phyloP scores from a whole-genome alignment of 2,113 vertebrate genomes.

The Amazona vittata region DNA sequence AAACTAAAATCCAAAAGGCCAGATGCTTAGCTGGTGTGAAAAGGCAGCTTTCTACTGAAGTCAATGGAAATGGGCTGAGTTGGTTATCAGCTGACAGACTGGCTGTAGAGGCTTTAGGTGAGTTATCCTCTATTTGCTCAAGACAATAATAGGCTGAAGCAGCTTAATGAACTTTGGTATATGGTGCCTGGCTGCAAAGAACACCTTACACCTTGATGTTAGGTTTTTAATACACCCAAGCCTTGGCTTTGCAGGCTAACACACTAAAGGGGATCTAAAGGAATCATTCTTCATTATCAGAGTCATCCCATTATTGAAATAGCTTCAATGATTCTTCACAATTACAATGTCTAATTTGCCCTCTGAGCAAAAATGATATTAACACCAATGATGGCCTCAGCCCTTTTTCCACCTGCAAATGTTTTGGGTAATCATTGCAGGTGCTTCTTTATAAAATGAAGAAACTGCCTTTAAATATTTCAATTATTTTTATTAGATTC shows the following conservation, averaged over 20 bases:
- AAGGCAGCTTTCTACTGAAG: background rate
- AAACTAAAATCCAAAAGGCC: background rate
- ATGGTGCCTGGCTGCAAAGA: background rate
- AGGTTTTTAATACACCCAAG: background rate
- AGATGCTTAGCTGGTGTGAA: background rate
- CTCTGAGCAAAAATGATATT: slow-evolving; percentile 59
- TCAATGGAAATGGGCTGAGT: background rate
- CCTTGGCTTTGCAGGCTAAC: slow-evolving; percentile 3
- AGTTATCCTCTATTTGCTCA: background rate
- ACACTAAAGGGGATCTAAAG: slow-evolving; percentile 1
- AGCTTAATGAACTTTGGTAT: background rate
- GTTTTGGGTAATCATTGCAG: slow-evolving; percentile 64
- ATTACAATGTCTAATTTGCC: slow-evolving; percentile 65
- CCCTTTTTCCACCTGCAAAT: slow-evolving; percentile 65
- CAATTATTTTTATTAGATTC: slow-evolving; percentile 68
- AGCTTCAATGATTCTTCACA: slow-evolving; percentile 31
- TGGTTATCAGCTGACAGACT: background rate
- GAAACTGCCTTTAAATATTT: slow-evolving; percentile 69
- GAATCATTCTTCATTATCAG: slow-evolving; percentile 54
- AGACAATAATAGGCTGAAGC: background rate
- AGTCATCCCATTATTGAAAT: slow-evolving; percentile 44
- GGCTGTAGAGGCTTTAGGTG: background rate
- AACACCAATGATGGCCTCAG: slow-evolving; percentile 51
- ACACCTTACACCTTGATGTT: background rate
- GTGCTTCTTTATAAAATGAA: slow-evolving; percentile 63